Conservation (phyloP, 2,113 vertebrate species). For the Damaliscus lunatus region DNA sequence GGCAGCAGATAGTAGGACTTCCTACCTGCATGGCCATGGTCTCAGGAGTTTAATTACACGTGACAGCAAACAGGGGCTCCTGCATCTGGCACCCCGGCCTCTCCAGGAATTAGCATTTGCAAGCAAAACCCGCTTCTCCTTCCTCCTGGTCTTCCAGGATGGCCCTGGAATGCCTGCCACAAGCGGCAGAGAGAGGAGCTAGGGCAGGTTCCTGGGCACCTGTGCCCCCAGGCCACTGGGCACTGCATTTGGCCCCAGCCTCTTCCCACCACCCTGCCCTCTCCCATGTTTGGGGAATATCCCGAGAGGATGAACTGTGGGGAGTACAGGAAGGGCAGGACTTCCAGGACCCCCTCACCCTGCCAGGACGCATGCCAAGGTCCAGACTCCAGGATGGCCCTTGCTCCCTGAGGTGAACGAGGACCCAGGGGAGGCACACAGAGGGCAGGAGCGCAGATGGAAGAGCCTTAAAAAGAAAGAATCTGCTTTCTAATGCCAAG, state of each 20-base stretch:
- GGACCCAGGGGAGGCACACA: background rate
- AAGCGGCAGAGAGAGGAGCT: too few species aligned
- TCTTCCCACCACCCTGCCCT: background rate
- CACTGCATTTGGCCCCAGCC: rapidly evolving
- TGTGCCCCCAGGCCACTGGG: background rate
- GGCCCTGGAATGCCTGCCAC: too few species aligned
- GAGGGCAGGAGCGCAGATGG: background rate
- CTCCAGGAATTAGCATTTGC: too few species aligned
- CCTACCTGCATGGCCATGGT: rapidly evolving
- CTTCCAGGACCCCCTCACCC: background rate
- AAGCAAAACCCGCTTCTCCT: too few species aligned
- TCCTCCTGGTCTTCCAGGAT: rapidly evolving
- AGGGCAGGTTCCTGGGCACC: too few species aligned
- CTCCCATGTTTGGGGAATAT: background rate
- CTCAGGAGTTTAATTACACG: rapidly evolving
- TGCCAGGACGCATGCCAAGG: rapidly evolving
- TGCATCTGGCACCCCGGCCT: rapidly evolving
- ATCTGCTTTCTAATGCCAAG: background rate
- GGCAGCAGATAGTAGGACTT: background rate
- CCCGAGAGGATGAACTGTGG: rapidly evolving
- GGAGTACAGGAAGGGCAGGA: background rate
- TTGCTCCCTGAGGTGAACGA: background rate
- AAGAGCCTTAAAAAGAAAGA: background rate
- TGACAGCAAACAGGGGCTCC: rapidly evolving
- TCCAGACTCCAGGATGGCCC: background rate